phyloP scores from a whole-genome alignment of 2,888 invertebrate species.

The Dastarcus helophoroides region DNA sequence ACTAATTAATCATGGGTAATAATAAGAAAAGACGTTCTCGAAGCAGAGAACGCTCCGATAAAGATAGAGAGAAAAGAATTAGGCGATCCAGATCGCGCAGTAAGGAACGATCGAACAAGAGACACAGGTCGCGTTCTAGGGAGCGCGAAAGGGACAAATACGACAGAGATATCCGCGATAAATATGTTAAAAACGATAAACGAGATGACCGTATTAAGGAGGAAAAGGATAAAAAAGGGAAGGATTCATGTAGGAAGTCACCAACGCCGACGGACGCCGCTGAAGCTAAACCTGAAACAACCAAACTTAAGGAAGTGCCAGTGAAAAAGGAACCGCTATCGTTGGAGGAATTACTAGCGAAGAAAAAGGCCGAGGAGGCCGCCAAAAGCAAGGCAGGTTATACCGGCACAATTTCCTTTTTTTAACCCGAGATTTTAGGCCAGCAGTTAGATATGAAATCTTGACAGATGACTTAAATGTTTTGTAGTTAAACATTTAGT shows the following conservation, averaged over 20 bases:
- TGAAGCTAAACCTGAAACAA: conserved; percentile 21
- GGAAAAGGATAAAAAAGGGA: conserved; percentile 30
- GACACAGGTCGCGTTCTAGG: conserved; percentile 21
- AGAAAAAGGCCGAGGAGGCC: conserved; percentile 93
- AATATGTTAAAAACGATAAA: conserved; percentile 22
- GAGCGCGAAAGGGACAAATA: conserved; percentile 14
- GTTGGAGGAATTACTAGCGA: conserved; percentile 87
- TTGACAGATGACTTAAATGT: too few species aligned
- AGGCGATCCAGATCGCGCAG: conserved; percentile 34
- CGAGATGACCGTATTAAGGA: conserved; percentile 18
- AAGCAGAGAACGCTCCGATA: conserved; percentile 33
- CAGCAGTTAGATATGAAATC: too few species aligned
- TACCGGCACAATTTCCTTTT: too few species aligned
- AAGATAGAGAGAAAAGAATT: conserved; percentile 27
- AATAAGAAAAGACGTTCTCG: conserved; percentile 36
- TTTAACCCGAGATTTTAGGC: too few species aligned
- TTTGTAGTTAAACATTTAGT: background rate
- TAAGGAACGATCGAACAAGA: conserved; percentile 30
- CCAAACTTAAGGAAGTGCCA: conserved; percentile 12
- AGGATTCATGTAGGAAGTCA: conserved; percentile 30
- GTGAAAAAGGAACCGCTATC: conserved; percentile 78
- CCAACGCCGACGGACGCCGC: conserved; percentile 31
- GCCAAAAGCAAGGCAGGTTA: conserved; percentile 70
- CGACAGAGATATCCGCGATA: conserved; percentile 10
- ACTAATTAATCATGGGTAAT: conserved; percentile 26